Evolutionary conservation across 2,113 vertebrate species (phyloP).

Genomic region (Antennarius striatus): DNA sequence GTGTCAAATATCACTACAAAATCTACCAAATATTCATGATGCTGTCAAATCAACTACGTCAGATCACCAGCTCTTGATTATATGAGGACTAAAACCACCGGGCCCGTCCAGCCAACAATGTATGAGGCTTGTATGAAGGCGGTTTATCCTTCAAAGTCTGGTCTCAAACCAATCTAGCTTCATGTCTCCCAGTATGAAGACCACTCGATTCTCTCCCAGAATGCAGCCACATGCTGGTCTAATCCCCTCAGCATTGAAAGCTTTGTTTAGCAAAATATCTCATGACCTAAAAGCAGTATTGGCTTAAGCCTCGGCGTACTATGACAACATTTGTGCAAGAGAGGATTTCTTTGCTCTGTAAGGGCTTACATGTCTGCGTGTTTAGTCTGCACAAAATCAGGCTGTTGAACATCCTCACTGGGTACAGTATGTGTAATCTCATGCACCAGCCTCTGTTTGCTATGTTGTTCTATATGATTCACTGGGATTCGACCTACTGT

Average conservation of each 20-base stretch:
- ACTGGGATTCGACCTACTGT: background rate
- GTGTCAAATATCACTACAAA: background rate
- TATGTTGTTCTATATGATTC: background rate
- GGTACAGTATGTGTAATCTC: background rate
- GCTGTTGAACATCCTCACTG: background rate
- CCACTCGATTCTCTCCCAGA: slow-evolving; percentile 24
- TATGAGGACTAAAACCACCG: background rate
- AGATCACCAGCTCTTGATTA: background rate
- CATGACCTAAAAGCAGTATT: slow-evolving; percentile 56
- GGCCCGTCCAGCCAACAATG: background rate
- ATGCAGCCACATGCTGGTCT: slow-evolving; percentile 39
- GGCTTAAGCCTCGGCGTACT: slow-evolving; percentile 29
- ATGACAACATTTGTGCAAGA: slow-evolving; percentile 48
- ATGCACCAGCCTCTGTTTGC: background rate
- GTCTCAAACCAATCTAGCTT: slow-evolving; percentile 30
- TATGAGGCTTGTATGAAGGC: background rate
- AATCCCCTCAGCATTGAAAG: slow-evolving; percentile 58
- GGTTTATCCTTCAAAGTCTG: slow-evolving; percentile 4
- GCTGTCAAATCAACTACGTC: background rate
- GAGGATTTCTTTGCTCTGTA: slow-evolving; percentile 29
- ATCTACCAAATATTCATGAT: background rate
- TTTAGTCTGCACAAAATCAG: slow-evolving; percentile 22
- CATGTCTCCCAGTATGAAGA: background rate
- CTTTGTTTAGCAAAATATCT: slow-evolving; percentile 63
- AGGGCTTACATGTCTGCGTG: slow-evolving; percentile 32